These are phyloP conservation scores for Zootoca vivipara DNA, from an alignment of 2,113 vertebrate species.

Conservation along the genomic window DNA sequence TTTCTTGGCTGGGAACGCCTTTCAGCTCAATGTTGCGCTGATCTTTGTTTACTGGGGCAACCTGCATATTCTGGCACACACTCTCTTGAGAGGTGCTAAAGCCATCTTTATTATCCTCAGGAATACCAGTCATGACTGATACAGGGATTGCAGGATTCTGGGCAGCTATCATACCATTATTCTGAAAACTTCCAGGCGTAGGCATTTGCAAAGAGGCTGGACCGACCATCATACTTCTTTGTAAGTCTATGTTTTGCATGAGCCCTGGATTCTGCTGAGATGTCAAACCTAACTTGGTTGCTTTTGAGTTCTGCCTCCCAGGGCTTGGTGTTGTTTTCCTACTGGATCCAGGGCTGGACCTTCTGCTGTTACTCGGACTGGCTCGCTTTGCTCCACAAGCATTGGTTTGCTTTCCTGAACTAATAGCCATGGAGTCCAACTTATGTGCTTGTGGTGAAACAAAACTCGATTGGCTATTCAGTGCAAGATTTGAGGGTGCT, in stretches of 20 bases:
- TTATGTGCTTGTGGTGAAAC: constrained; percentile 78
- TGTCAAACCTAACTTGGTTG: constrained; percentile 82
- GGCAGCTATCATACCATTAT: constrained; percentile 73
- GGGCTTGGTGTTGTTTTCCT: constrained; percentile 94
- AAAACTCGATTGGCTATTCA: constrained; percentile 78
- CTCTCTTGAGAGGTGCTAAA: constrained; percentile 76
- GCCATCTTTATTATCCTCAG: constrained; percentile 82
- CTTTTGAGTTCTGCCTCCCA: constrained; percentile 90
- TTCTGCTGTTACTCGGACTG: constrained; percentile 93
- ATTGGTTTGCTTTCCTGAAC: constrained; percentile 87
- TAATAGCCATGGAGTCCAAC: constrained; percentile 78
- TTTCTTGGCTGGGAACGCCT: constrained; percentile 78
- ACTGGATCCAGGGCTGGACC: constrained; percentile 92
- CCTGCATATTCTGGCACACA: constrained; percentile 74
- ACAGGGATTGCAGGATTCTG: constrained; percentile 74
- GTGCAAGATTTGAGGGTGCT: constrained; percentile 86
- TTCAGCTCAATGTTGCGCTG: constrained; percentile 79
- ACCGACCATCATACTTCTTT: constrained; percentile 82
- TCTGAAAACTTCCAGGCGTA: constrained; percentile 76
- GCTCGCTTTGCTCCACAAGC: constrained; percentile 87
- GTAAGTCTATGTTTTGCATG: constrained; percentile 82
- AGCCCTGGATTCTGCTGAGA: constrained; percentile 82
- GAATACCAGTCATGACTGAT: constrained; percentile 68
- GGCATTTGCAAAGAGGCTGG: constrained; percentile 80
- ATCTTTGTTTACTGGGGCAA: constrained; percentile 79